Evolutionary conservation across 2,888 invertebrate genomes (phyloP), one percentile per base, ranked within the genome.

Genomic region (Acronicta psi): DNA sequence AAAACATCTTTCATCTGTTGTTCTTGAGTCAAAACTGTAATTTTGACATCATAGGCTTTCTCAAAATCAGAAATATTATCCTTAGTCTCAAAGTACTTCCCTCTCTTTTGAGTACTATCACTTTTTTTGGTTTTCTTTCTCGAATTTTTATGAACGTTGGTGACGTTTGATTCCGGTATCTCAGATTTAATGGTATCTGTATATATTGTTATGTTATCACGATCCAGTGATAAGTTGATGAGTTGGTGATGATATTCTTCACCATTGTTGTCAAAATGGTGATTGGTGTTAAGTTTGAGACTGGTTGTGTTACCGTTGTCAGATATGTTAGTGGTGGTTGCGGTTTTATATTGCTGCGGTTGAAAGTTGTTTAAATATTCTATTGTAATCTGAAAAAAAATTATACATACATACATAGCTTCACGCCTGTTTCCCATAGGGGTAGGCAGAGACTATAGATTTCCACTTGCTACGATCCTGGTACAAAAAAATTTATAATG

Each of bases 1-100:
- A 71, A 43, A 0, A 83, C 64, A 34, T 79, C 77, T 0, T 63
- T 49, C 17, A 69, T 23, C n/a, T 83, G 82, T 8, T 82, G 71
- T 0, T 73, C 72, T 6, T 55, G 20, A 0, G 58, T 75, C 14
- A 80, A 38, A 2, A 79, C 57, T 0, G 65, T 36, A 0, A 79
- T 53, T 3, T 69, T 58, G 0, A 79, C 81, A 9, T 79, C 68
- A 17, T 51, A 75, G 0, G 65, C 53, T 0, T 20, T 56, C 8
- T 78, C 80, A 44, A 80, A 80, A 25, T 64, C 56, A 0, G 25
- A 45, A 51, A 77, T 62, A 47, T 77, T 77, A 7, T 72, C 72
- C 31, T 64, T 59, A 0, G 64, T 67, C 18, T 72, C 72, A 44
- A 77, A 72, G 18, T 41, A 54, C 16, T 71, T 73, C 0, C 59